Base-by-base conservation (phyloP, 64 coral and sea anemone genomes). In the Stylophora pistillata region DNA sequence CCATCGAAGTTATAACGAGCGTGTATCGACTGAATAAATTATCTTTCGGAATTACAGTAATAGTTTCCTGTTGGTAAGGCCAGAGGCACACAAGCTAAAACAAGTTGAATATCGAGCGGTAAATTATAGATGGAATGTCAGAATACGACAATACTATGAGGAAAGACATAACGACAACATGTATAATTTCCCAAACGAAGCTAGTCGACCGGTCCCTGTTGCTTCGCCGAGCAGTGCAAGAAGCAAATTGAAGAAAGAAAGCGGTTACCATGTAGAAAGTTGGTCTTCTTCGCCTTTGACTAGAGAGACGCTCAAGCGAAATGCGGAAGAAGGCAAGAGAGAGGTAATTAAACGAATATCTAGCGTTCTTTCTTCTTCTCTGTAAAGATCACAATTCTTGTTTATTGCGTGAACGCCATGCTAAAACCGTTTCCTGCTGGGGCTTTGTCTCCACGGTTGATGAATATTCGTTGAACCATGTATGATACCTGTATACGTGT, bases 41-140 rank as follows among this genome's bases (percentile, higher is more conserved):
- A 78, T 78, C 75, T n/a, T 15, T 78, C 75, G 75, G 18, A 25
- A 14, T 68, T 54, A 68, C 21, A 23, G 62, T 54, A 60, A 84
- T 84, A 60, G 80, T 37, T 84, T 84, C 80, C 80, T 70, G 34
- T 23, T 53, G 64, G 64, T 47, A 47, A 47, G 37, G n/a, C 10
- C 14, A 64, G 14, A 63, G 30, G 33, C 78, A 47, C 6, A 60
- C 32, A 37, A 26, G 18, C 37, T 3, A 47, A 47, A 7, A 7
- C 37, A 7, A 47, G 7, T 6, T 18, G 23, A 84, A 30, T 69
- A 14, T 76, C 61, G 80, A 69, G 31, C 80, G 62, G 17, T 5
- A 20, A 59, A 59, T 25, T 79, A 63, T 84, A 84, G n/a, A 84
- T 84, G 80, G 80, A 84, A 84, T 84, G 80, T 84, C 80, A 64